Evolutionary conservation across 2,797 vertebrate genomes (phyloP).

Genomic region (Pempheris klunzingeri): DNA sequence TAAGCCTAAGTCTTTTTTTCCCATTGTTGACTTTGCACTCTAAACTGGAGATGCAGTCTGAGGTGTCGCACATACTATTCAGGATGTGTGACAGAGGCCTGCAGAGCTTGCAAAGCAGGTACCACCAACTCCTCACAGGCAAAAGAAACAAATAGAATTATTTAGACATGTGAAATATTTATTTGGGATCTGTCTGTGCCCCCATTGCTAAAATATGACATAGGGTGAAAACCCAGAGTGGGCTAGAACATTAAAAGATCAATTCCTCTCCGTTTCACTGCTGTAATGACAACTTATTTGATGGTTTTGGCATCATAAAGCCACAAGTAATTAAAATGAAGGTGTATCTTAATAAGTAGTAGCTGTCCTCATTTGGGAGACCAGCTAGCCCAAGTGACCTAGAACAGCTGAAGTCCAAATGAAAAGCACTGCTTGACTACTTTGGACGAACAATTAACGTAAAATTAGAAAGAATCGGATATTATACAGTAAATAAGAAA

Average conservation of each 20-base stretch:
- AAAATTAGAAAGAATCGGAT: background rate
- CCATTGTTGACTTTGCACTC: slow-evolving; percentile 60
- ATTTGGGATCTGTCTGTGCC: slow-evolving; percentile 69
- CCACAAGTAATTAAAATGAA: slow-evolving; percentile 38
- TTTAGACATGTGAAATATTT: slow-evolving; percentile 85
- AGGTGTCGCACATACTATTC: slow-evolving; percentile 52
- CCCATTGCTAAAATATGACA: slow-evolving; percentile 68
- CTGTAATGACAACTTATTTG: slow-evolving; percentile 25
- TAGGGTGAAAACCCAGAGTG: slow-evolving; percentile 52
- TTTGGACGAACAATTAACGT: background rate
- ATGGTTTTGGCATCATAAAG: slow-evolving; percentile 15
- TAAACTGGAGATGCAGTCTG: slow-evolving; percentile 57
- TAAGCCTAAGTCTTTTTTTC: slow-evolving; percentile 60
- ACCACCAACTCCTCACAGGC: slow-evolving; percentile 54
- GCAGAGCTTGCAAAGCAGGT: slow-evolving; percentile 72
- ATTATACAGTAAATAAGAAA: slow-evolving; percentile 18
- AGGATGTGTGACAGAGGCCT: slow-evolving; percentile 64
- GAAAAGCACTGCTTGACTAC: background rate
- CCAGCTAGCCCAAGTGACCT: background rate
- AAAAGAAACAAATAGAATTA: slow-evolving; percentile 82
- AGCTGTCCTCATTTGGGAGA: background rate
- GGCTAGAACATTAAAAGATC: slow-evolving; percentile 52
- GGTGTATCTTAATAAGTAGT: background rate
- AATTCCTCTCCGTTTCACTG: slow-evolving; percentile 44
- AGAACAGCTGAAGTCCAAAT: background rate